phyloP scores from a whole-genome alignment of 2,888 invertebrate genomes.

The Eilema griseolum region DNA sequence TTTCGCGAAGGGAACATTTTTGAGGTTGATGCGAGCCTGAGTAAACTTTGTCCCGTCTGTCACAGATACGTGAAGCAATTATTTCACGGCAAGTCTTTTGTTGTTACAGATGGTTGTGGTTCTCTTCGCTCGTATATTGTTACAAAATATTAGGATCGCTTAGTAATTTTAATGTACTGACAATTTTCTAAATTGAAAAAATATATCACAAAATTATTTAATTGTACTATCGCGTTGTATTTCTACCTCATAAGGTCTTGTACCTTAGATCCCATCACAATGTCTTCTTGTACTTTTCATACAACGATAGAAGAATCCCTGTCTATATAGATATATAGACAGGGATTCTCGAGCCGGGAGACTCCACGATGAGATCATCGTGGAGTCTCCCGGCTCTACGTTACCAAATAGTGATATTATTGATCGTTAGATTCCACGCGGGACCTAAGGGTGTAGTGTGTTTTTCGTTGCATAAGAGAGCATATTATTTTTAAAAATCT shows the following conservation, averaged over 20 bases:
- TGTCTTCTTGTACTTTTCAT: no score
- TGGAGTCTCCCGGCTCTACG: not conserved
- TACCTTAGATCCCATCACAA: no score
- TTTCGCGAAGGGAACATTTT: conserved; percentile 39
- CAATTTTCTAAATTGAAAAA: not conserved
- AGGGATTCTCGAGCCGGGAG: no score
- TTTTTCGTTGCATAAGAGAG: not conserved
- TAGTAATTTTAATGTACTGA: not conserved
- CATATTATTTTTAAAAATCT: no score
- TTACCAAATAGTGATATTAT: not conserved
- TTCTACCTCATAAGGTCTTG: no score
- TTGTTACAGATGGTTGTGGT: conserved; percentile 26
- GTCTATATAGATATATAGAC: no score
- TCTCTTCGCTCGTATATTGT: not conserved
- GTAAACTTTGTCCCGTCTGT: conserved; percentile 43
- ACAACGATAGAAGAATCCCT: not conserved
- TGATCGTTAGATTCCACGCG: not conserved
- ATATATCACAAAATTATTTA: not conserved
- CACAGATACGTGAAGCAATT: conserved; percentile 36
- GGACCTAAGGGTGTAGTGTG: no score
- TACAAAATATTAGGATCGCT: not conserved
- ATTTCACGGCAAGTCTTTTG: conserved; percentile 31
- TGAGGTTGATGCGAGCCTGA: conserved; percentile 45
- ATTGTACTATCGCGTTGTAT: no score
- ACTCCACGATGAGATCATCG: not conserved